Conservation (phyloP, 2,113 vertebrate species). For the Balaeniceps rex region DNA sequence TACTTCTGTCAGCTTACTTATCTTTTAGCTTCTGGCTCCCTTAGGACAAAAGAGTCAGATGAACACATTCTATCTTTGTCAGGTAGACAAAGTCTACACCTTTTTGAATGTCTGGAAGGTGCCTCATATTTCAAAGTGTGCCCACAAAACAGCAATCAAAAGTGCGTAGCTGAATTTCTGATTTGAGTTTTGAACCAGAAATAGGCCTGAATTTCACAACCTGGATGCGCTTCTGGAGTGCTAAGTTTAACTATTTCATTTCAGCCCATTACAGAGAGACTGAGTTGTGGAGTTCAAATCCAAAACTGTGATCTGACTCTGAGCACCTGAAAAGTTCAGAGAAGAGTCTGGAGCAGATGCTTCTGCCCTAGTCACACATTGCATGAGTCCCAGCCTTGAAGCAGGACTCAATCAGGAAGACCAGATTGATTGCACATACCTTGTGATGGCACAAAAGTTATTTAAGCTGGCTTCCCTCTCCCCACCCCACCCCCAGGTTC, state of each 20-base stretch:
- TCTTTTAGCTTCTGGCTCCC: background rate
- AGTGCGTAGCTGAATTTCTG: background rate
- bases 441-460: background rate
- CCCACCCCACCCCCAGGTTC: background rate
- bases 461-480: background rate
- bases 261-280: background rate
- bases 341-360: background rate
- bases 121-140: background rate
- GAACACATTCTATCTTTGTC: background rate
- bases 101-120: slow-evolving; percentile 12
- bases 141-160: background rate
- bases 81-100: background rate
- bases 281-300: background rate
- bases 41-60: slow-evolving; percentile 2
- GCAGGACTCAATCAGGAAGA: background rate
- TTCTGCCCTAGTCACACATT: background rate
- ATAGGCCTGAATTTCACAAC: background rate
- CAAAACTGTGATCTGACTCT: background rate
- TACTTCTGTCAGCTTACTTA: background rate
- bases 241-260: background rate
- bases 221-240: background rate
- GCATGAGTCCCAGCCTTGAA: background rate
- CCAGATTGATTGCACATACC: background rate
- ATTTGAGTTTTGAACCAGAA: background rate
- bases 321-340: background rate